Evolutionary conservation across 2,888 invertebrate genomes (phyloP).

Genomic region (Plutella xylostella): DNA sequence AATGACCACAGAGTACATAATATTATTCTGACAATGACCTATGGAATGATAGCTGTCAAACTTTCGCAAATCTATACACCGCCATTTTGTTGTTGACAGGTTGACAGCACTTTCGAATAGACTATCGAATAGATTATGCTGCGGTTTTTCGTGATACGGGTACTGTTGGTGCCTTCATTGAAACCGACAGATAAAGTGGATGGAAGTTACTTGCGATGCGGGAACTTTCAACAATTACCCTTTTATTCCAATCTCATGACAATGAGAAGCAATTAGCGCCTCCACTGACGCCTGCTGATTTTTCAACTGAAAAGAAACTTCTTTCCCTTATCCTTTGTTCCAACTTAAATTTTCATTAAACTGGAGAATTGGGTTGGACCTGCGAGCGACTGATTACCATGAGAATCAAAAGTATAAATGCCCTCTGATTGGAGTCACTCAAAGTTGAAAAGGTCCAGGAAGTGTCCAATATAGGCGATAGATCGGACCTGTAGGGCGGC

Average conservation of each 20-base stretch:
- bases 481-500: constrained; percentile 49
- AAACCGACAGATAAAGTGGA: background rate
- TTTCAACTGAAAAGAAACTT: constrained; percentile 34
- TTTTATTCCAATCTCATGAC: constrained; percentile 46
- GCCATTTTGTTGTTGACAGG: too few relatives aligned
- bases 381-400: constrained; percentile 42
- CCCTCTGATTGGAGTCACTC: constrained; percentile 28
- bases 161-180: background rate
- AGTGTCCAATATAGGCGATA: constrained; percentile 40
- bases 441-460: constrained; percentile 22
- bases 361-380: constrained; percentile 31
- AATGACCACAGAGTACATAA: too few relatives aligned
- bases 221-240: constrained; percentile 52
- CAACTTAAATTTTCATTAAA: constrained; percentile 27
- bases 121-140: too few relatives aligned
- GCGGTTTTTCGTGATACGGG: too few relatives aligned
- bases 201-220: constrained; percentile 2
- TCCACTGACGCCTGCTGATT: constrained; percentile 33
- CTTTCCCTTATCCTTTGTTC: constrained; percentile 31
- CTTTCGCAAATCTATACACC: too few relatives aligned
- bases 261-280: constrained; percentile 56
- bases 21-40: too few relatives aligned
- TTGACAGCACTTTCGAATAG: too few relatives aligned
- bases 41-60: too few relatives aligned
- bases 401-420: constrained; percentile 22